phyloP scores from a whole-genome alignment of 2,888 invertebrate species.

The Tenodera sinensis region DNA sequence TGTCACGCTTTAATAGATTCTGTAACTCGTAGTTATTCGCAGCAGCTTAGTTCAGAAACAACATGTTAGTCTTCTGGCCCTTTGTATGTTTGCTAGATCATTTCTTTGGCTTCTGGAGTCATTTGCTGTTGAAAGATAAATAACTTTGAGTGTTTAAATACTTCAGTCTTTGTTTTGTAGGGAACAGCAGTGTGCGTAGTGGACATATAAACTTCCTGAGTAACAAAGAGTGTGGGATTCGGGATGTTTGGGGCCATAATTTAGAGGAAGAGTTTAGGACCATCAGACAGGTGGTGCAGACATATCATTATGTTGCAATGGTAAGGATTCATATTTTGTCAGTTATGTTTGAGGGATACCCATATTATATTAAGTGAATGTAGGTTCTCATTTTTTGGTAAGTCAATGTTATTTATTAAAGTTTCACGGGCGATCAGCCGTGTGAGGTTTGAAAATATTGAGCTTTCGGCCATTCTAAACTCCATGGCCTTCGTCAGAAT shows the following conservation, averaged over 20 bases:
- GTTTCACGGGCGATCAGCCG: too few species aligned
- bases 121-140: not conserved
- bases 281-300: conserved; percentile 70
- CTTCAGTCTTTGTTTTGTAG: not conserved
- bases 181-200: conserved; percentile 25
- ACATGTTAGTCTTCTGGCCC: too few species aligned
- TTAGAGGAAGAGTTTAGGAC: conserved; percentile 94
- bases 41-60: too few species aligned
- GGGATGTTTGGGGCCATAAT: conserved; percentile 98
- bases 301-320: conserved; percentile 63
- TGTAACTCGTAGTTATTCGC: too few species aligned
- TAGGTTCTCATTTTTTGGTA: too few species aligned
- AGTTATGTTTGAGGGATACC: not conserved
- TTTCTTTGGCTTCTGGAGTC: not conserved
- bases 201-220: conserved; percentile 47
- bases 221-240: conserved; percentile 88
- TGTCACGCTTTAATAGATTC: too few species aligned
- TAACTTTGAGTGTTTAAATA: not conserved
- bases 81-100: not conserved
- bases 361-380: too few species aligned
- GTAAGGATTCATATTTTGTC: conserved; percentile 46
- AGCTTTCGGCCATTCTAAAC: too few species aligned
- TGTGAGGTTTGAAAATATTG: too few species aligned
- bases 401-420: too few species aligned
- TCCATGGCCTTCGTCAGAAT: too few species aligned